Evolutionary conservation across 2,113 vertebrate species (phyloP).

Genomic region (Illadopsis cleaveri): DNA sequence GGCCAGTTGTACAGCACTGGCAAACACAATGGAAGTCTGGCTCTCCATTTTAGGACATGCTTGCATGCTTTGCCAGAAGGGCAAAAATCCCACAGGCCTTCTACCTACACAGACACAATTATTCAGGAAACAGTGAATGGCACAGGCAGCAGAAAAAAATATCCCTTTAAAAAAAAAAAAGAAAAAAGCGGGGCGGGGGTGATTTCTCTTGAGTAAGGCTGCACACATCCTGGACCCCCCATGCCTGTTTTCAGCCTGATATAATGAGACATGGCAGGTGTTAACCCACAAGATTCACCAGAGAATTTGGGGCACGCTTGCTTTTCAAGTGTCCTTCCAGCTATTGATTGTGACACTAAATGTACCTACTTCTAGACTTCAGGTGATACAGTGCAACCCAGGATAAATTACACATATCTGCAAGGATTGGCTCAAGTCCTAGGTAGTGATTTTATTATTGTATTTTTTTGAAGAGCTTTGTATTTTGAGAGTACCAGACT

Average conservation of each 20-base stretch:
- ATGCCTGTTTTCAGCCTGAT: not conserved
- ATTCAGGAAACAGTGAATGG: not conserved
- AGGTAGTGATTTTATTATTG: not conserved
- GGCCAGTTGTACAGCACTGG: conserved; percentile 6
- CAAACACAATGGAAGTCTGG: conserved; percentile 7
- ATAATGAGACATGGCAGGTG: not conserved
- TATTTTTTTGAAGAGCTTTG: not conserved
- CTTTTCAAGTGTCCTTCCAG: conserved; percentile 46
- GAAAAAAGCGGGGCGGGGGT: accelerated
- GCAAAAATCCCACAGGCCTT: not conserved
- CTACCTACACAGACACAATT: not conserved
- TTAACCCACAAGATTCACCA: not conserved
- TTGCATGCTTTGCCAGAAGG: conserved; percentile 2
- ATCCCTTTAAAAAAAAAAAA: not conserved
- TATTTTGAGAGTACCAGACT: not conserved
- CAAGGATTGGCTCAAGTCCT: conserved; percentile 7
- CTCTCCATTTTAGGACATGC: not conserved
- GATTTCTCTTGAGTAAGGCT: not conserved
- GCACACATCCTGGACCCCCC: not conserved
- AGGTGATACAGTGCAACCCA: not conserved
- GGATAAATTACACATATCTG: not conserved
- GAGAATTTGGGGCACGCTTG: not conserved
- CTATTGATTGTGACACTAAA: conserved; percentile 36
- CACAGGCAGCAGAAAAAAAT: not conserved
- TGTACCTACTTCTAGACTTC: conserved; percentile 14